Evolutionary conservation across 2,888 invertebrate genomes (phyloP).

Genomic region (Drosophila demipolita): DNA sequence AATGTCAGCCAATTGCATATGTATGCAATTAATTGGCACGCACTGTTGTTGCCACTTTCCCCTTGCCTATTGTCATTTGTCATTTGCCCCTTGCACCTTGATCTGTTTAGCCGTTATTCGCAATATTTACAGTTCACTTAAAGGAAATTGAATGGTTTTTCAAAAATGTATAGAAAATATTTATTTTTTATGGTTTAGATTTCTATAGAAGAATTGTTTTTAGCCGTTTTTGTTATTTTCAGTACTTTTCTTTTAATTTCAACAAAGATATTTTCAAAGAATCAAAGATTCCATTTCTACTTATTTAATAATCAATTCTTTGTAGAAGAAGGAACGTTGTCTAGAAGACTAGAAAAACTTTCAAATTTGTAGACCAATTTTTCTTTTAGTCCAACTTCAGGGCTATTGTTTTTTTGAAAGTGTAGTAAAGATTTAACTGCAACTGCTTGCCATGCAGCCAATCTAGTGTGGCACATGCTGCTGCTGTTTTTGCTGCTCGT

Average conservation of each 20-base stretch:
- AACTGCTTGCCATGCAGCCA: not conserved
- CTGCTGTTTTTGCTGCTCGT: constrained; percentile 10
- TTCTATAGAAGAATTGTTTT: not conserved
- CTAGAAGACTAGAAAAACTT: not conserved
- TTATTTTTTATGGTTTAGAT: too few species aligned
- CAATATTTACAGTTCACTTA: constrained; percentile 21
- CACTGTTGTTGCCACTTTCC: not conserved
- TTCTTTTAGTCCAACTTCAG: not conserved
- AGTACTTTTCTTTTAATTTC: not conserved
- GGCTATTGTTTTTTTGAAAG: not conserved
- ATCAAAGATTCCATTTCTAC: too few species aligned
- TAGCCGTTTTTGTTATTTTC: not conserved
- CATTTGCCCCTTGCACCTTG: not conserved
- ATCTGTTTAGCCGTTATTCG: constrained; percentile 15
- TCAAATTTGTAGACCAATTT: not conserved
- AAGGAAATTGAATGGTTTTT: not conserved
- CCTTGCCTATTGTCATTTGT: not conserved
- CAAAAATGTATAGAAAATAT: not conserved
- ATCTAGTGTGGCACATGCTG: constrained; percentile 18
- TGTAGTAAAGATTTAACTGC: not conserved
- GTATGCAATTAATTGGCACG: not conserved
- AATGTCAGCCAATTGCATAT: not conserved
- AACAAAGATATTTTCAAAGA: too few species aligned
- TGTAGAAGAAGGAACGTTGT: not conserved
- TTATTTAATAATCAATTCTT: too few species aligned